Base-by-base conservation (phyloP, 2,797 vertebrate species). In the Rachycentron canadum region DNA sequence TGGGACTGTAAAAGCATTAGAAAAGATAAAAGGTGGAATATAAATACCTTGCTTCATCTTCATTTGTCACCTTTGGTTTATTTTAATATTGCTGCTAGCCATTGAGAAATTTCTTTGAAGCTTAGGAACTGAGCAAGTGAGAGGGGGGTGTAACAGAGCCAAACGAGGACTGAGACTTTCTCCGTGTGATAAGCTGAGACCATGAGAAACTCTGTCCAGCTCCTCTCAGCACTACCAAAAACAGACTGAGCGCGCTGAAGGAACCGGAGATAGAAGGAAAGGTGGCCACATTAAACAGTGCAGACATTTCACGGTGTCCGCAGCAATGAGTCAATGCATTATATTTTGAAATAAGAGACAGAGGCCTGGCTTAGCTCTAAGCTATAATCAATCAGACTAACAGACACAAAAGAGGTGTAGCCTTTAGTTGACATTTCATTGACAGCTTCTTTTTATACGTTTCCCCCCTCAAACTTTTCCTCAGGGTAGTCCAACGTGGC, bases 351-450 rank as follows among this genome's bases (percentile, higher is more conserved):
- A 83, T 78, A 76, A 67, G 86, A 86, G 58, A 66, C 71, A 59
- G 25, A 63, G 41, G 36, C 53, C 63, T 79, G 34, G 41, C 19
- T 38, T 81, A 59, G 75, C 78, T 87, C 88, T 49, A 58, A 85
- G 74, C 76, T 81, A 84, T 63, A 84, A 86, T 93, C 83, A 89
- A 92, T 91, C 85, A 84, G 67, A 50, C 47, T 78, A 76, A 65
- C 41, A 79, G 47, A 82, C 72, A 91, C 84, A 92, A 88, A 86
- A 64, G 45, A 61, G 56, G 70, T 43, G 38, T 36, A 62, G 73
- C 63, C 75, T 56, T 73, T 38, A 32, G 61, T 69, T 87, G 83
- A 82, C 71, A 81, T 85, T 89, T 89, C 82, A 88, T 69, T 88
- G 84, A 89, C 77, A 26, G 36, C 26, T 45, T 75, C 49, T 79